Evolutionary conservation across 2,113 vertebrate species (phyloP).

Genomic region (Chaetorhynchus papuensis): DNA sequence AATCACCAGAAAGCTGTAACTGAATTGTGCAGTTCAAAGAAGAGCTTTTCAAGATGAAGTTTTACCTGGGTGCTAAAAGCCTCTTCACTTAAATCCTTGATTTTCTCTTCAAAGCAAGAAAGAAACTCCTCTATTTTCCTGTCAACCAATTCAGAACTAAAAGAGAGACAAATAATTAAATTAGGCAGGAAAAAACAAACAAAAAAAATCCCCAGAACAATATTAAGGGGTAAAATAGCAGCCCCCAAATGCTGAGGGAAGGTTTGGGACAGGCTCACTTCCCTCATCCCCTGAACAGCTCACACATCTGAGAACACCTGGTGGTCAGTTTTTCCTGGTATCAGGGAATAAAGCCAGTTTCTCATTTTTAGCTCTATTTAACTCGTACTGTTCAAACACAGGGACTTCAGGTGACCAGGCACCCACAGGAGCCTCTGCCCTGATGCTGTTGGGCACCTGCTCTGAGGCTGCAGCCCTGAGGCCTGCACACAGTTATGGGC

Average conservation of each 20-base stretch:
- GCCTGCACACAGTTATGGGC: rapidly evolving
- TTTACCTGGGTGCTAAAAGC: slow-evolving; percentile 85
- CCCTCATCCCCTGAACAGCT: not conserved
- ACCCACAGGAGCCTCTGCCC: not conserved
- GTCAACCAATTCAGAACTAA: slow-evolving; percentile 90
- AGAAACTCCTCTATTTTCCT: slow-evolving; percentile 94
- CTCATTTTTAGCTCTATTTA: not conserved
- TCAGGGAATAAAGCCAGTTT: not conserved
- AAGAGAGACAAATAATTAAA: slow-evolving; percentile 15
- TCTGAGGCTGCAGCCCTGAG: not conserved
- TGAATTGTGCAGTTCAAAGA: not conserved
- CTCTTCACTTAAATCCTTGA: slow-evolving; percentile 84
- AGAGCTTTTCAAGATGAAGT: not conserved
- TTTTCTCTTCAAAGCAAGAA: slow-evolving; percentile 81
- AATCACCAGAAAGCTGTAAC: rapidly evolving
- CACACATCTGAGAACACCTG: not conserved
- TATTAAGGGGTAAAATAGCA: not conserved
- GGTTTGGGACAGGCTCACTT: not conserved
- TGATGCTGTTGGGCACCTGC: not conserved
- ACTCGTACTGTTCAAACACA: not conserved
- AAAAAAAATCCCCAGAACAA: too few species aligned
- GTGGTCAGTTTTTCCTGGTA: not conserved
- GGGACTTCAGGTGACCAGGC: not conserved
- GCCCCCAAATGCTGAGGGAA: not conserved
- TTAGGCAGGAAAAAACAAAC: not conserved